Percentiles rank a stretch among this genome's conserved stretches.
Evolutionary conservation across 2,888 invertebrate species (phyloP).

Genomic region (Rhaphigaster nebulosa): DNA sequence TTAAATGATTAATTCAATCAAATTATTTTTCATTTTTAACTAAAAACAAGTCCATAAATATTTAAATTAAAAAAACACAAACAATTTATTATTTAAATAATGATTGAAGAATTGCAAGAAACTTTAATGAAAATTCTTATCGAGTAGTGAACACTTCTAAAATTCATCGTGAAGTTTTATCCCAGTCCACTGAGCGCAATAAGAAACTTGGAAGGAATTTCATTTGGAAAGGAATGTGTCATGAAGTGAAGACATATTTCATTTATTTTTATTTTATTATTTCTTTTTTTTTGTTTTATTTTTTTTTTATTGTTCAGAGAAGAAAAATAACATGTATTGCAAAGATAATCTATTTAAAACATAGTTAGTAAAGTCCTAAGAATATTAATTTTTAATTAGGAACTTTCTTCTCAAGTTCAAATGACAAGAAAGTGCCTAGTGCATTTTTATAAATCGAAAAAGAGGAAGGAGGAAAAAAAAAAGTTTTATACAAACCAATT

Average conservation of each 20-base stretch:
- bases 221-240: background rate
- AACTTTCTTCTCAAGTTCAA: background rate
- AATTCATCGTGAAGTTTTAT: background rate
- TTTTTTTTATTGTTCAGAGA: background rate
- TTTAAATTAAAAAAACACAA: background rate
- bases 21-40: too few species aligned
- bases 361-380: background rate
- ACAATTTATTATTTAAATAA: background rate
- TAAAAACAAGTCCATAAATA: background rate
- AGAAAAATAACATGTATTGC: background rate
- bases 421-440: background rate
- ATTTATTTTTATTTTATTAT: background rate
- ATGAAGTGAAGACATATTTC: background rate
- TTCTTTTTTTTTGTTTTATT: background rate
- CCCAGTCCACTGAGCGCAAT: background rate
- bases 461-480: background rate
- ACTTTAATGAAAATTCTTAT: background rate
- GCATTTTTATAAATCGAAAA: background rate
- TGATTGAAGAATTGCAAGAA: background rate
- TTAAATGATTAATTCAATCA: too few species aligned
- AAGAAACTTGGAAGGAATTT: constrained; percentile 22
- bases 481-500: constrained; percentile 9
- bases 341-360: background rate
- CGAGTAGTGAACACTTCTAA: background rate
- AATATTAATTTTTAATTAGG: background rate